A percentile compares a stretch with the other conserved stretches of the same genome.
These are phyloP conservation scores for Sminthurides aquaticus DNA, from an alignment of 2,888 invertebrate species.

Conservation along the genomic window DNA sequence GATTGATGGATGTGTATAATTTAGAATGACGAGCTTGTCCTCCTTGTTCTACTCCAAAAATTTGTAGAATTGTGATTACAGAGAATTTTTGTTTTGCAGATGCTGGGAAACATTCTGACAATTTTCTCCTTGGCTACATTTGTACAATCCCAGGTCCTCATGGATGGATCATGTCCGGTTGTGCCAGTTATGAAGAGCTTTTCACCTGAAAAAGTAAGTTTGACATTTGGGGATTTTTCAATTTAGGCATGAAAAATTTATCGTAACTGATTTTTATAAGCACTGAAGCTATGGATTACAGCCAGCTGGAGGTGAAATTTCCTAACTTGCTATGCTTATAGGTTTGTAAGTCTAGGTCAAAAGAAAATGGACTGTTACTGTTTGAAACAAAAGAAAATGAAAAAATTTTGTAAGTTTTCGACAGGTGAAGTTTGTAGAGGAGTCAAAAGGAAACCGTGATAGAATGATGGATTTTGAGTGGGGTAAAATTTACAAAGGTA, in stretches of 20 bases:
- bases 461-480: too few species aligned
- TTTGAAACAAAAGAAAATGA: too few species aligned
- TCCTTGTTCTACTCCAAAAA: background rate
- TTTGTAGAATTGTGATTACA: background rate
- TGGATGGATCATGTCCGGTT: conserved; percentile 42
- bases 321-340: too few species aligned
- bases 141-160: conserved; percentile 38
- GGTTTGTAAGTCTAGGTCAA: too few species aligned
- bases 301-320: too few species aligned
- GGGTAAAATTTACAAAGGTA: too few species aligned
- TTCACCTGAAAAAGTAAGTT: conserved; percentile 42
- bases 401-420: too few species aligned
- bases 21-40: background rate
- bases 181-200: conserved; percentile 41
- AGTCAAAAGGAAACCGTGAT: too few species aligned
- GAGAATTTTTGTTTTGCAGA: conserved; percentile 17
- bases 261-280: background rate
- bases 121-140: conserved; percentile 14
- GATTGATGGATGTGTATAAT: background rate
- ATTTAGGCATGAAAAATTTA: background rate
- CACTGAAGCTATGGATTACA: too few species aligned
- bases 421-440: too few species aligned
- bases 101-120: conserved; percentile 11
- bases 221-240: background rate
- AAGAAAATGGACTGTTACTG: too few species aligned